Evolutionary conservation across 2,888 invertebrate species (phyloP), one percentile per base, ranked within the genome.

Genomic region (Seira ritae): DNA sequence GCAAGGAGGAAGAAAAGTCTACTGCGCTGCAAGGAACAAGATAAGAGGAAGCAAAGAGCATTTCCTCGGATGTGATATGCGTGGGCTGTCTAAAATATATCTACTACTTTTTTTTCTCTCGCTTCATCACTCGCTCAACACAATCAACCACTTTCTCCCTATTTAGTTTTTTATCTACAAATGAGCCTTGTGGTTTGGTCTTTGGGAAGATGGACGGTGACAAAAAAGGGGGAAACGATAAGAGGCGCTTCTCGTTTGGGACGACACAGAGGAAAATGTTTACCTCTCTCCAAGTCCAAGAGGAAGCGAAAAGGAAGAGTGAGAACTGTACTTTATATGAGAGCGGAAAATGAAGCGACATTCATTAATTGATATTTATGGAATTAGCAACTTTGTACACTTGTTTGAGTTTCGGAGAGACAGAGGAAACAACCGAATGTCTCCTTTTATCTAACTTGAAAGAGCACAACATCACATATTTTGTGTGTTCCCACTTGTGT

Each of bases 311-410:
- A 2, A 31, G 31, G 17, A 60, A 22, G 22, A 12, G 8, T 10
- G 67, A 15, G 31, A 12, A 69, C 0, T 23, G 22, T 37, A 31
- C n/a, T n/a, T n/a, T n/a, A n/a, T n/a, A 31, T 31, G 8, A 8
- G 8, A 20, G 50, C 20, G 60, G 37, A 55, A 22, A 66, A 60
- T 82, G 85, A 85, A 67, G 75, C 80, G 80, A 83, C 75, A 76
- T 79, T 76, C 84, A 85, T 86, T 85, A 87, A 87, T 85, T 84
- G 82, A 83, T 85, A 85, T 87, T 87, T 85, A 87, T 87, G 85
- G 87, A 87, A 85, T 87, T 84, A 84, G 80, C 67, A 50, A 70
- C 4, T 17, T 19, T 17, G 31, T 31, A 31, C 31, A 31, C 31
- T 31, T 31, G 31, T 31, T 31, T 31, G 31, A 31, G 31, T 31